phyloP scores from a whole-genome alignment of 2,888 invertebrate species.

The Penaeus monodon region DNA sequence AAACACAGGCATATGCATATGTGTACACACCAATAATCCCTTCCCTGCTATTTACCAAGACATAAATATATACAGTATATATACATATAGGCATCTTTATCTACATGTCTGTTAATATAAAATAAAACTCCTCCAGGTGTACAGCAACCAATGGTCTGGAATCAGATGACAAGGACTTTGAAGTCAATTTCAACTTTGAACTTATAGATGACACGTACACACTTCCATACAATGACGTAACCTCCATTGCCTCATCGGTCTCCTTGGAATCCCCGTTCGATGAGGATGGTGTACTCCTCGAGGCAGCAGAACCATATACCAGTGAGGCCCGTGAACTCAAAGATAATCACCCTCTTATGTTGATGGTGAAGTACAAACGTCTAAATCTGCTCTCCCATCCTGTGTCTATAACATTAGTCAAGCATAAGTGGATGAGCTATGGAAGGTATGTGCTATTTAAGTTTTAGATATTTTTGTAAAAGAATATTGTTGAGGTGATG shows the following conservation, averaged over 20 bases:
- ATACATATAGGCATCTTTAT: too few relatives aligned
- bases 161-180: slow-evolving; percentile 67
- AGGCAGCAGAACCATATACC: slow-evolving; percentile 61
- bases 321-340: slow-evolving; percentile 63
- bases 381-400: slow-evolving; percentile 72
- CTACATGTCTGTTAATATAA: too few relatives aligned
- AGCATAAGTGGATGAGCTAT: slow-evolving; percentile 72
- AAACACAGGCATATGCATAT: not conserved
- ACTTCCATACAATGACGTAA: not conserved
- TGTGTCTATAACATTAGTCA: slow-evolving; percentile 71
- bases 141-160: slow-evolving; percentile 58
- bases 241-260: slow-evolving; percentile 27
- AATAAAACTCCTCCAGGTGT: not conserved
- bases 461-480: too few relatives aligned
- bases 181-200: slow-evolving; percentile 72
- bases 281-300: slow-evolving; percentile 57
- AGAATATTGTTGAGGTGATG: too few relatives aligned
- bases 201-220: slow-evolving; percentile 72
- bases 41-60: too few relatives aligned
- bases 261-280: slow-evolving; percentile 45
- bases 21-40: too few relatives aligned
- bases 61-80: too few relatives aligned
- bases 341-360: slow-evolving; percentile 67
- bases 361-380: slow-evolving; percentile 67
- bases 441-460: slow-evolving; percentile 67